These are phyloP conservation scores for Acronicta psi DNA, from an alignment of 2,888 invertebrate genomes.

Conservation along the genomic window DNA sequence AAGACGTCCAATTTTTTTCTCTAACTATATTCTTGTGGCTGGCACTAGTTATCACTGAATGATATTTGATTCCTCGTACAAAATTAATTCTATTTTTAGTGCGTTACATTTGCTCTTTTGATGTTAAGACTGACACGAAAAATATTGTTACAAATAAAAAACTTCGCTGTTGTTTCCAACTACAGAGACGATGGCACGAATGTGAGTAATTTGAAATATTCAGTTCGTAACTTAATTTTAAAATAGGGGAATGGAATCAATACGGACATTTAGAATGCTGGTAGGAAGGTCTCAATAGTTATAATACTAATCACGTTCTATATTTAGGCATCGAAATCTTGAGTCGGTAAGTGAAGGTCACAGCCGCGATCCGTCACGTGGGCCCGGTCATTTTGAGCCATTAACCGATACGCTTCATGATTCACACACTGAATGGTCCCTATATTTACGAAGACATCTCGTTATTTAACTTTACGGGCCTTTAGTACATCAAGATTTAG, in stretches of 20 bases:
- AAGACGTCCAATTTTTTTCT: conserved; percentile 75
- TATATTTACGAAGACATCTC: conserved; percentile 47
- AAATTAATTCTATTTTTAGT: conserved; percentile 84
- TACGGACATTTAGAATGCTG: conserved; percentile 13
- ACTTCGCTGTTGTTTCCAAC: conserved; percentile 31
- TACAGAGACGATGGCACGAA: conserved; percentile 29
- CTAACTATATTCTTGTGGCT: conserved; percentile 74
- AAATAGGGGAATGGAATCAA: conserved; percentile 22
- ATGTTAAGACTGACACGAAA: conserved; percentile 52
- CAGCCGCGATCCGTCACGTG: conserved; percentile 64
- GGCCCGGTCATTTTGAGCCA: conserved; percentile 72
- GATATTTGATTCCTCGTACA: conserved; percentile 81
- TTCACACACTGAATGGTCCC: conserved; percentile 58
- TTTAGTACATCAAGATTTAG: conserved; percentile 25
- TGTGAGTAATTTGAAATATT: conserved; percentile 26
- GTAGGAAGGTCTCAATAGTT: conserved; percentile 31
- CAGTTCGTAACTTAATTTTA: conserved; percentile 27
- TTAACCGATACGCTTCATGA: conserved; percentile 77
- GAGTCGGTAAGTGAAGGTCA: conserved; percentile 70
- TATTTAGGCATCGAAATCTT: conserved; percentile 52
- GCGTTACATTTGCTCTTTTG: conserved; percentile 68
- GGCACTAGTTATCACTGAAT: conserved; percentile 80
- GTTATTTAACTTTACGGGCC: conserved; percentile 33
- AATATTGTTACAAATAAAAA: conserved; percentile 48
- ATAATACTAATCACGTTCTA: conserved; percentile 47